Evolutionary conservation across 2,888 invertebrate genomes (phyloP).

Genomic region (Sarcophaga carnaria): DNA sequence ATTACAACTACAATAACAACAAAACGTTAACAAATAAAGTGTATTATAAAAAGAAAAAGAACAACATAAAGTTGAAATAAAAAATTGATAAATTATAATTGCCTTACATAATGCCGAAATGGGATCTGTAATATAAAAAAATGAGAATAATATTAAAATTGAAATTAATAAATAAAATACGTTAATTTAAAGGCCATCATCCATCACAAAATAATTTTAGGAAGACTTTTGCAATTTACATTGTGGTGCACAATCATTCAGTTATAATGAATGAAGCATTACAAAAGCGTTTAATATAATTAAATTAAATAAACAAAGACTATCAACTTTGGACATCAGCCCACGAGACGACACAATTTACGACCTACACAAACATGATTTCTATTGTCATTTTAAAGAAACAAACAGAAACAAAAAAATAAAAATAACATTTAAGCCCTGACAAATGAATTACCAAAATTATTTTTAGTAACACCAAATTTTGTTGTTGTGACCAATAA

Average conservation of each 20-base stretch:
- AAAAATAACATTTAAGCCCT: not conserved
- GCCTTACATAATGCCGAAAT: not conserved
- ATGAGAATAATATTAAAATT: not conserved
- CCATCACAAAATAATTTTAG: no score
- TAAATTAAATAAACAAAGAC: not conserved
- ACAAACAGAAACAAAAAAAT: not conserved
- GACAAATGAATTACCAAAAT: not conserved
- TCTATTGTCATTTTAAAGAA: not conserved
- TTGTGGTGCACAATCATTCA: no score
- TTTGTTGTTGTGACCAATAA: no score
- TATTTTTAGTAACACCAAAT: not conserved
- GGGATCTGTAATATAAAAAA: not conserved
- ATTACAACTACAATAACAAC: not conserved
- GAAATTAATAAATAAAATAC: not conserved
- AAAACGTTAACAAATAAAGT: not conserved
- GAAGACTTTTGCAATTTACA: no score
- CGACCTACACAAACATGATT: slow-evolving; percentile 37
- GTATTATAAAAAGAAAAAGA: not conserved
- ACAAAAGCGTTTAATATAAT: no score
- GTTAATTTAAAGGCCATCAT: no score
- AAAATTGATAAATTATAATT: not conserved
- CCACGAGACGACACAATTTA: slow-evolving; percentile 20
- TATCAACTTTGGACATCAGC: not conserved
- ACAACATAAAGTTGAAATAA: no score
- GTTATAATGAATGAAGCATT: no score